These are phyloP conservation scores for Proales similis DNA, from an alignment of 1,140 invertebrate genomes.

Conservation along the genomic window DNA sequence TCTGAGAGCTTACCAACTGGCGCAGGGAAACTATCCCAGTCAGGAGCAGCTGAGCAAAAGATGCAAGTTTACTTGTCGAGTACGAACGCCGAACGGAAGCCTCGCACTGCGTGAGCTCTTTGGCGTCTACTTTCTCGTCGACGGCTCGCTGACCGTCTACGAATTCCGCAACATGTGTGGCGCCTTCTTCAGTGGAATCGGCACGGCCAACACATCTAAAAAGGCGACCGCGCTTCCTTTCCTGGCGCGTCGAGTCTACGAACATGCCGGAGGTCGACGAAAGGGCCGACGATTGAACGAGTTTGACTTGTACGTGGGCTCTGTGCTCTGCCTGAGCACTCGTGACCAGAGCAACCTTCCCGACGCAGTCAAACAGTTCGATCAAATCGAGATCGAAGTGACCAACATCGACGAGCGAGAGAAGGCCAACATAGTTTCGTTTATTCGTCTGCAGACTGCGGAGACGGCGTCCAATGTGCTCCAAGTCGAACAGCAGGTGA, in stretches of 20 bases:
- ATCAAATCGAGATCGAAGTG: conserved; percentile 8
- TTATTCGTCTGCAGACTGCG: not conserved
- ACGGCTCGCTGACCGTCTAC: conserved; percentile 26
- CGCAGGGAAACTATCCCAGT: conserved; percentile 13
- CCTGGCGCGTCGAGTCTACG: conserved; percentile 2
- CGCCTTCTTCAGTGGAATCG: conserved; percentile 9
- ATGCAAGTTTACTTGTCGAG: conserved; percentile 34
- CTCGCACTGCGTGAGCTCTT: conserved; percentile 18
- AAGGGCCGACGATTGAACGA: conserved; percentile 8
- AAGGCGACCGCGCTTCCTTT: conserved; percentile 34
- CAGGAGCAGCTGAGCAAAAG: conserved; percentile 21
- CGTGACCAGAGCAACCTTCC: conserved; percentile 6
- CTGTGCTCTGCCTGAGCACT: conserved; percentile 2
- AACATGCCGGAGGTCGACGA: conserved; percentile 1
- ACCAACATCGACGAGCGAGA: conserved; percentile 20
- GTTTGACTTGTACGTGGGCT: conserved; percentile 25
- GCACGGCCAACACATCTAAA: conserved; percentile 25
- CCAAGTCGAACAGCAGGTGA: too few species aligned
- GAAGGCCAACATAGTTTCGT: conserved; percentile 30
- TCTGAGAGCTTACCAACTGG: conserved; percentile 8
- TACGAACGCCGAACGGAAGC: conserved; percentile 18
- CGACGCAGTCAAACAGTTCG: not conserved
- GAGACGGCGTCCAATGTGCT: too few species aligned
- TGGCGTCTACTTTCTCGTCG: conserved; percentile 12
- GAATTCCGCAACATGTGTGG: conserved; percentile 29